Percentiles rank a stretch among this genome's conserved stretches.
Evolutionary conservation across 2,888 invertebrate genomes (phyloP).

Genomic region (Hypolimnas misippus): DNA sequence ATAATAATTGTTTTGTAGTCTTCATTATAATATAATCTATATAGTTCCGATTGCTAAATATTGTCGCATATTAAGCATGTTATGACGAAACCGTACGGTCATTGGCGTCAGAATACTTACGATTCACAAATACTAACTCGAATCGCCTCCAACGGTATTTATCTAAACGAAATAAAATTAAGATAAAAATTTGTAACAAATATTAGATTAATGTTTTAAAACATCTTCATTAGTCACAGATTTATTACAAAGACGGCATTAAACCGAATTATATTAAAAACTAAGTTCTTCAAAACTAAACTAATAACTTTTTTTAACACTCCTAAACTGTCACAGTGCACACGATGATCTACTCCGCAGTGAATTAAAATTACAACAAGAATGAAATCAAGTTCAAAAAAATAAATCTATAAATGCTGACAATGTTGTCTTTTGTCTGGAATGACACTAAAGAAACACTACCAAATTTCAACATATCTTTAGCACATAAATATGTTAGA

Average conservation of each 20-base stretch:
- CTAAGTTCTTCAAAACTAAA: conserved; percentile 62
- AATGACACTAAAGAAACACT: conserved; percentile 73
- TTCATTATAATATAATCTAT: conserved; percentile 78
- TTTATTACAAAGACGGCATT: conserved; percentile 58
- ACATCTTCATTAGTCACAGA: conserved; percentile 65
- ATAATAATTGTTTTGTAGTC: conserved; percentile 81
- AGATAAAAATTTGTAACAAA: conserved; percentile 55
- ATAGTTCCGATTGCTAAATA: conserved; percentile 81
- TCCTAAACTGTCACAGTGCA: conserved; percentile 59
- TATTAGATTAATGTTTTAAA: conserved; percentile 58
- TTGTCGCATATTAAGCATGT: conserved; percentile 82
- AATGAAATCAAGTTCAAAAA: conserved; percentile 47
- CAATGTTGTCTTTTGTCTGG: conserved; percentile 83
- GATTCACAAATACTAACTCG: conserved; percentile 58
- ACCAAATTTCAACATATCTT: conserved; percentile 55
- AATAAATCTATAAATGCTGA: conserved; percentile 82
- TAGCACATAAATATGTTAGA: conserved; percentile 62
- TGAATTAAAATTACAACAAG: conserved; percentile 52
- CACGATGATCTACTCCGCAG: conserved; percentile 58
- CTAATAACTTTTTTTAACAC: conserved; percentile 64
- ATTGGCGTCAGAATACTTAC: conserved; percentile 62
- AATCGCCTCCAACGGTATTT: conserved; percentile 46
- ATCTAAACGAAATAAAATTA: conserved; percentile 45
- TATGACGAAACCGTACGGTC: conserved; percentile 67
- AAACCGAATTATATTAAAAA: conserved; percentile 65